A percentile compares a stretch with the other conserved stretches of the same genome.
These are phyloP conservation scores for Lepidurus couesii DNA, from an alignment of 1,140 invertebrate species.

Conservation along the genomic window DNA sequence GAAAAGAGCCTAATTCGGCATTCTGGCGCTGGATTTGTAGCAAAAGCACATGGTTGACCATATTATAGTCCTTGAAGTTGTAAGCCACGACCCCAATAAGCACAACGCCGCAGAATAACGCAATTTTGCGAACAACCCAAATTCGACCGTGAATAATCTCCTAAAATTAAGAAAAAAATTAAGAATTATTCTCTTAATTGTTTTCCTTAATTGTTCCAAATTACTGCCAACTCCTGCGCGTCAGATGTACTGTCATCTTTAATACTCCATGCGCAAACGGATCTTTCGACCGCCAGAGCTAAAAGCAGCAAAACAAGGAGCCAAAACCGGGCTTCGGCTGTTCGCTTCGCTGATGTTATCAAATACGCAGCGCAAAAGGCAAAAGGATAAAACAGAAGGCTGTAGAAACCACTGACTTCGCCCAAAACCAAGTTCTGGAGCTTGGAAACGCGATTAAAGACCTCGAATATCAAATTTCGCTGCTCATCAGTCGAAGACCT, in stretches of 20 bases:
- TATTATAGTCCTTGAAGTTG: slow-evolving; percentile 43
- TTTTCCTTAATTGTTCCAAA: slow-evolving; percentile 8
- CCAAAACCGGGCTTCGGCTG: slow-evolving; percentile 49
- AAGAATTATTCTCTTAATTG: slow-evolving; percentile 22
- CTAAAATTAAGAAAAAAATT: slow-evolving; percentile 37
- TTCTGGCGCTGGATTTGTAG: slow-evolving; percentile 41
- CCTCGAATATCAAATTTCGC: slow-evolving; percentile 50
- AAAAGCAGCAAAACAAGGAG: slow-evolving; percentile 51
- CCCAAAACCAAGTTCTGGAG: slow-evolving; percentile 50
- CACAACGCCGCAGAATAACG: slow-evolving; percentile 37
- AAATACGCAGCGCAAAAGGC: slow-evolving; percentile 50
- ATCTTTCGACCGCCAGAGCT: slow-evolving; percentile 44
- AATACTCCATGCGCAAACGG: slow-evolving; percentile 36
- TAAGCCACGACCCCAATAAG: slow-evolving; percentile 40
- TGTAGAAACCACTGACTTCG: slow-evolving; percentile 56
- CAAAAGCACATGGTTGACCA: slow-evolving; percentile 43
- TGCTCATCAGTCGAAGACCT: slow-evolving; percentile 48
- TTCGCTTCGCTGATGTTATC: slow-evolving; percentile 51
- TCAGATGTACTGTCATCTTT: slow-evolving; percentile 22
- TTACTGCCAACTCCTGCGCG: slow-evolving; percentile 31
- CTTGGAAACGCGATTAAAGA: slow-evolving; percentile 52
- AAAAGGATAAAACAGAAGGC: slow-evolving; percentile 52
- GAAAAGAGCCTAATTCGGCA: slow-evolving; percentile 27
- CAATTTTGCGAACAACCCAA: slow-evolving; percentile 42
- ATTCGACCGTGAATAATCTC: slow-evolving; percentile 41